phyloP scores from a whole-genome alignment of 2,113 vertebrate genomes.

The Xenus cinereus region DNA sequence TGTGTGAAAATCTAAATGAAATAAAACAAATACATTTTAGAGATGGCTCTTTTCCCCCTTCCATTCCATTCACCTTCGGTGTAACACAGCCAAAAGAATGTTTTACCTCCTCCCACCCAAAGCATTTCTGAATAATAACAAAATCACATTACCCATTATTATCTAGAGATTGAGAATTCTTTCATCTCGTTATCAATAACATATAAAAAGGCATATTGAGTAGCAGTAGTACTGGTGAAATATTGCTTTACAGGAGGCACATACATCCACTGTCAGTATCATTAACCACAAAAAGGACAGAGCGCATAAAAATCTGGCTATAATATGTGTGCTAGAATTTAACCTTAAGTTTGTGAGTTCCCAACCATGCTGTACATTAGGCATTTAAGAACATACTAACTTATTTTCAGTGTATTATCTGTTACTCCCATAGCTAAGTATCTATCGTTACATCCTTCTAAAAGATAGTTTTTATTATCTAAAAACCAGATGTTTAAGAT shows the following conservation, averaged over 20 bases:
- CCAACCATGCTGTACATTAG: neutral
- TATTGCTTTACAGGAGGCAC: neutral
- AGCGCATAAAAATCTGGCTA: neutral
- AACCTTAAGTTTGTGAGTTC: neutral
- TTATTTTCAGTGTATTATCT: neutral
- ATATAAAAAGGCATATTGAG: neutral
- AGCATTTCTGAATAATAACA: neutral
- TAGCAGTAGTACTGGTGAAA: neutral
- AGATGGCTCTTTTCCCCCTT: neutral
- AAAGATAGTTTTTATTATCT: neutral
- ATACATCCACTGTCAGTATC: neutral
- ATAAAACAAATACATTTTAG: constrained; percentile 74
- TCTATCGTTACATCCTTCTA: neutral
- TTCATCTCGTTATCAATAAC: neutral
- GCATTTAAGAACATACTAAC: neutral
- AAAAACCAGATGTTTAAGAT: neutral
- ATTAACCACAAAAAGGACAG: neutral
- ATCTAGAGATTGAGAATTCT: neutral
- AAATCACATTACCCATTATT: neutral
- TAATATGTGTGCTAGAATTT: neutral
- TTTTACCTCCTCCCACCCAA: constrained; percentile 23
- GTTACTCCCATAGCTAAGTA: neutral
- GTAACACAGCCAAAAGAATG: neutral
- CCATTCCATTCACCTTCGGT: neutral
- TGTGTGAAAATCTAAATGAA: constrained; percentile 75